These are phyloP conservation scores for Diorhabda carinulata DNA, from an alignment of 1,140 invertebrate genomes.

Conservation along the genomic window DNA sequence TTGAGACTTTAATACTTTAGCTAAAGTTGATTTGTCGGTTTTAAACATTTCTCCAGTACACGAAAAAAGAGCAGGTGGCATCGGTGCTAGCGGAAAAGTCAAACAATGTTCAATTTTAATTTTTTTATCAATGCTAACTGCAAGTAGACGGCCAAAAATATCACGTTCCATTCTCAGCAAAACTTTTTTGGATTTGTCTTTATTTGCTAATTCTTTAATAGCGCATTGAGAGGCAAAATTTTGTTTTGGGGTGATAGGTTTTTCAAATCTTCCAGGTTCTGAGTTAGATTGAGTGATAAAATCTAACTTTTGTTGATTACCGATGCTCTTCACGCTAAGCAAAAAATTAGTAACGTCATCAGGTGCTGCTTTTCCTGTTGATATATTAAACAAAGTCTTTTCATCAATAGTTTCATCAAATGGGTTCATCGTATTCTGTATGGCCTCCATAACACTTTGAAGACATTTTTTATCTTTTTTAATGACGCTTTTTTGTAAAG, in stretches of 20 bases:
- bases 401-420: constrained; percentile 32
- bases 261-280: constrained; percentile 30
- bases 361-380: constrained; percentile 21
- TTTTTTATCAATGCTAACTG: constrained; percentile 38
- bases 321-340: constrained; percentile 7
- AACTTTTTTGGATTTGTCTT: constrained; percentile 36
- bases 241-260: constrained; percentile 28
- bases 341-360: constrained; percentile 11
- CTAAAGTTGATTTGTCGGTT: constrained; percentile 33
- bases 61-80: constrained; percentile 35
- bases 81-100: constrained; percentile 27
- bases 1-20: constrained; percentile 22
- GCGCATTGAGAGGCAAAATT: constrained; percentile 28
- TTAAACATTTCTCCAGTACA: constrained; percentile 35
- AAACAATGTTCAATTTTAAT: constrained; percentile 9
- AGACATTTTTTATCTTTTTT: constrained; percentile 28
- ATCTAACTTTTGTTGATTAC: constrained; percentile 20
- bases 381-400: constrained; percentile 26
- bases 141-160: constrained; percentile 38
- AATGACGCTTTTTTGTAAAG: constrained; percentile 34
- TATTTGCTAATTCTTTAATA: constrained; percentile 27
- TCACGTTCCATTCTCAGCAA: constrained; percentile 37
- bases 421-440: constrained; percentile 35
- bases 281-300: constrained; percentile 29
- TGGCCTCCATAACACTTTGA: constrained; percentile 21